Conservation (phyloP, 2,888 invertebrate genomes). For the Phorcus lineatus region DNA sequence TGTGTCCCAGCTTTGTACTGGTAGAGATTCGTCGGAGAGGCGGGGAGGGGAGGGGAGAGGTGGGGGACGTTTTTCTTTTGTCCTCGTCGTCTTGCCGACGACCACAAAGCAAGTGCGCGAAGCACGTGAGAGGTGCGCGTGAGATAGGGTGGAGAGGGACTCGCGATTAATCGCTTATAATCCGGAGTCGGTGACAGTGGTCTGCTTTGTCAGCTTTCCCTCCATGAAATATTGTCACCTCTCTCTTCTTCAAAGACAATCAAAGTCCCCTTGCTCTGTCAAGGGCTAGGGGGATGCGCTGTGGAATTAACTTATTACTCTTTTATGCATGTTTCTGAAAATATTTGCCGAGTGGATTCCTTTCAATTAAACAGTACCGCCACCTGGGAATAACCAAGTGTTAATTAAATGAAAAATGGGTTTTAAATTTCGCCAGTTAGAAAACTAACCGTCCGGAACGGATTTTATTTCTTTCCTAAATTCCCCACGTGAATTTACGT, state of each 20-base stretch:
- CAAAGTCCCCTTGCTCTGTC: background rate
- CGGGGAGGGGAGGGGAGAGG: background rate
- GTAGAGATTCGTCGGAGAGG: background rate
- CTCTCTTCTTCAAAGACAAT: background rate
- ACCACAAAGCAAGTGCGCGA: background rate
- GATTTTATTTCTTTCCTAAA: background rate
- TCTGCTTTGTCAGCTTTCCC: background rate
- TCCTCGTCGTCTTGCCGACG: background rate
- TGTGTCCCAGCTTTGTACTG: slow-evolving; percentile 9
- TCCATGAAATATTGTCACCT: slow-evolving; percentile 1
- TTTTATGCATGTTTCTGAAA: slow-evolving; percentile 24
- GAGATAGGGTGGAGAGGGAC: background rate
- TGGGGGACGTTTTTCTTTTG: background rate
- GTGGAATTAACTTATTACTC: slow-evolving; percentile 22
- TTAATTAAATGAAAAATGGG: slow-evolving; percentile 22
- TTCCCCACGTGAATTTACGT: background rate
- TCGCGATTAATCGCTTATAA: background rate
- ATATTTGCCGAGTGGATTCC: slow-evolving; percentile 19
- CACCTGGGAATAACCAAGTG: slow-evolving; percentile 12
- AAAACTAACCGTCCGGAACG: background rate
- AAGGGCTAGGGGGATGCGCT: background rate
- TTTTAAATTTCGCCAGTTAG: background rate
- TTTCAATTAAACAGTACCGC: slow-evolving; percentile 7
- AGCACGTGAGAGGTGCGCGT: background rate
- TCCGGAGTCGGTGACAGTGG: background rate